Evolutionary conservation across 2,113 vertebrate genomes (phyloP).

Genomic region (Perca schrenkii): DNA sequence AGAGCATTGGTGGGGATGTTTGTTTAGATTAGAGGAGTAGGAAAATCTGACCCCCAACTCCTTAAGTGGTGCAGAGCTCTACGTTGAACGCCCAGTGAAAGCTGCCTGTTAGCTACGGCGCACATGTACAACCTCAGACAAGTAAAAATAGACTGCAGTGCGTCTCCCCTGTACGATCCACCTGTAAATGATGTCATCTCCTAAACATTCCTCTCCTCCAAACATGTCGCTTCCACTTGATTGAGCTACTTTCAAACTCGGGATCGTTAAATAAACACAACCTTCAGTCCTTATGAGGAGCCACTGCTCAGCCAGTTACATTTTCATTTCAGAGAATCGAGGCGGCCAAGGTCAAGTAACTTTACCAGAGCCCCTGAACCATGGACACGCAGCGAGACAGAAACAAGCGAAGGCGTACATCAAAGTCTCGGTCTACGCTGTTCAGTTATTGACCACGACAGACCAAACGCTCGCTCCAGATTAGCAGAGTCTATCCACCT

Average conservation of each 20-base stretch:
- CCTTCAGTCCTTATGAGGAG: conserved; percentile 61
- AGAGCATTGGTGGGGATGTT: conserved; percentile 31
- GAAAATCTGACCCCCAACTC: conserved; percentile 61
- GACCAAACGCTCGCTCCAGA: conserved; percentile 49
- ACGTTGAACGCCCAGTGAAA: conserved; percentile 42
- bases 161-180: conserved; percentile 46
- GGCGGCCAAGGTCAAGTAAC: conserved; percentile 47
- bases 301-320: conserved; percentile 11
- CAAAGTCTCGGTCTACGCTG: conserved; percentile 51
- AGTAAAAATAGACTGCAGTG: conserved; percentile 50
- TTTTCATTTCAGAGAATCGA: conserved; percentile 28
- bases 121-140: conserved; percentile 35
- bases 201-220: conserved; percentile 62
- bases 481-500: conserved; percentile 58
- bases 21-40: conserved; percentile 62
- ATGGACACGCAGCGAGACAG: conserved; percentile 29
- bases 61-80: conserved; percentile 17
- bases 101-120: conserved; percentile 31
- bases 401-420: conserved; percentile 47
- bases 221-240: conserved; percentile 70
- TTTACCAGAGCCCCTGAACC: conserved; percentile 48
- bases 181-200: conserved; percentile 72
- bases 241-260: conserved; percentile 71
- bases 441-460: conserved; percentile 64
- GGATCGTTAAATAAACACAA: conserved; percentile 73